Conservation (phyloP, 2,113 vertebrate species). For the Brachypteracias leptosomus region DNA sequence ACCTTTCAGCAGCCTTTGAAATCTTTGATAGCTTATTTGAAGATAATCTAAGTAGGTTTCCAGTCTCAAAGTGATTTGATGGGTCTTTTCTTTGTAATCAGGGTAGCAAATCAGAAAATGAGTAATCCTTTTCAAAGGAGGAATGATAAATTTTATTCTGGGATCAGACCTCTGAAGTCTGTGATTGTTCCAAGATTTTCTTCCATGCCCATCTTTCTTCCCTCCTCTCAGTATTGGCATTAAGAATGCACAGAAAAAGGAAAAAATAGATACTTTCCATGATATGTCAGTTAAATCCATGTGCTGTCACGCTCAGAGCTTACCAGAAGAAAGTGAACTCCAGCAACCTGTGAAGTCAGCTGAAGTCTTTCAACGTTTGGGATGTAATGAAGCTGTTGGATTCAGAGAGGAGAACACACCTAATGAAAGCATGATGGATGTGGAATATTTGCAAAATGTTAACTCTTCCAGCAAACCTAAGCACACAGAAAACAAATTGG, state of each 20-base stretch:
- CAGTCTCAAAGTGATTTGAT: neutral
- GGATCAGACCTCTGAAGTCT: neutral
- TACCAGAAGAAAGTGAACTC: slow-evolving; percentile 5
- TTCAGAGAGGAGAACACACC: neutral
- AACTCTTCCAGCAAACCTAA: neutral
- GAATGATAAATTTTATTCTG: neutral
- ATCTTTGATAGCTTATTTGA: neutral
- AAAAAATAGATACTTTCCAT: neutral
- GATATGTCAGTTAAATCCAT: neutral
- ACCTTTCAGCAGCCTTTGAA: neutral
- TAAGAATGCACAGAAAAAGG: neutral
- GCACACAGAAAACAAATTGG: neutral
- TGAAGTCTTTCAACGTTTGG: neutral
- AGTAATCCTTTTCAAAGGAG: neutral
- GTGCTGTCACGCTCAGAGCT: slow-evolving; percentile 29
- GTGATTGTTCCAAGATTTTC: neutral
- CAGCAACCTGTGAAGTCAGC: slow-evolving; percentile 8
- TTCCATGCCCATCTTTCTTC: neutral
- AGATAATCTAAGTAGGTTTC: neutral
- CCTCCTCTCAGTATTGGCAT: neutral
- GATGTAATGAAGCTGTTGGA: neutral
- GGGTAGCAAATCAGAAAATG: neutral
- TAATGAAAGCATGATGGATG: neutral
- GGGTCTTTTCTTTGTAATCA: neutral
- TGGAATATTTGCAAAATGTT: neutral